Evolutionary conservation across 1,140 invertebrate species (phyloP), one percentile per base, ranked within the genome.

Genomic region (Harlomillsia oculata): DNA sequence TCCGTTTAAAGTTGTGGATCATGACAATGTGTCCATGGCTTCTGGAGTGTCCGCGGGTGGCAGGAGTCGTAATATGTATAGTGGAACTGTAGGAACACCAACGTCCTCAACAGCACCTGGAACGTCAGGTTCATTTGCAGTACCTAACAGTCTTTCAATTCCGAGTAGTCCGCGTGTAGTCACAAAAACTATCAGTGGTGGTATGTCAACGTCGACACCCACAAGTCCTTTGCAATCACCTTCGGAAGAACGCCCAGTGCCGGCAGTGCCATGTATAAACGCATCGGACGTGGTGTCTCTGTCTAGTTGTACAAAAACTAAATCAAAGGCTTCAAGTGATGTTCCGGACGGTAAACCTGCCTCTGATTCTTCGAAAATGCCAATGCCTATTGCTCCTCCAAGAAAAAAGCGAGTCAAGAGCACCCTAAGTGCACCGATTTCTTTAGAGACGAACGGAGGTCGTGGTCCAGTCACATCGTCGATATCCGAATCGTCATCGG

Each of bases 201-300:
- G 29, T 43, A 26, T 18, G 46, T 40, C 53, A 23, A 39, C 36
- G 2, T 34, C 20, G 2, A 9, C 21, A 26, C 48, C 39, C 13
- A 16, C 18, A 14, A 36, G 46, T 45, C 20, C 34, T 28, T 36
- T n/a, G 21, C 51, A 20, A 39, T 3, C 20, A n/a, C 18, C 29
- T 14, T 18, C 25, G 46, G 40, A 36, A 13, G 21, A 13, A 23
- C 20, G 34, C 14, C 2, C 6, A 34, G 29, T 21, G n/a, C 14
- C 44, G 14, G 20, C 45, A 28, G 30, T 25, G 13, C 20, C 25
- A 28, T 29, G 11, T 25, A 41, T 83, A 67, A 82, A 85, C 71
- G 89, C 94, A 71, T 90, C 90, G 23, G 91, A 96, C 74, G 85
- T 96, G 63, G 89, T 96, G 56, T 87, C 88, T 44, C 89, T 96